Percentiles rank a stretch among this genome's conserved stretches.
phyloP scores from a whole-genome alignment of 2,888 invertebrate genomes.

The Oxystoma pomonae region DNA sequence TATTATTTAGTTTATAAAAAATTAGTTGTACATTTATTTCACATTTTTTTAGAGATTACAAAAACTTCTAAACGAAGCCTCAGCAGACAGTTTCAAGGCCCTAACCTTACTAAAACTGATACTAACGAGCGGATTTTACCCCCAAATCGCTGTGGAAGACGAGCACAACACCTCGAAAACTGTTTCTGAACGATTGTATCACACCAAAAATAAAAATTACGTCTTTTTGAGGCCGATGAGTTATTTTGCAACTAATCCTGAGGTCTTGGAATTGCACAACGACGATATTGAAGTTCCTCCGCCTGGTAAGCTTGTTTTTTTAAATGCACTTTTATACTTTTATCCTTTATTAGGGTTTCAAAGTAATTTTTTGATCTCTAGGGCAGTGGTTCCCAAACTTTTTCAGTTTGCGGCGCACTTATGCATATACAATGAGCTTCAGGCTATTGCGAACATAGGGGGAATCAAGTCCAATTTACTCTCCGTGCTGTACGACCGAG shows the following conservation, averaged over 20 bases:
- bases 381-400: no score
- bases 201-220: constrained; percentile 84
- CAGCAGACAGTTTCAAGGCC: constrained; percentile 63
- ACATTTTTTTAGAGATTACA: constrained; percentile 51
- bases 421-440: no score
- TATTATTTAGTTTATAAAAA: no score
- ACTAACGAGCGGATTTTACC: constrained; percentile 89
- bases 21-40: no score
- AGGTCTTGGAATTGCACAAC: constrained; percentile 72
- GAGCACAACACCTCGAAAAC: constrained; percentile 89
- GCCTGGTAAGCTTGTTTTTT: constrained; percentile 36
- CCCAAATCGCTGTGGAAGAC: constrained; percentile 92
- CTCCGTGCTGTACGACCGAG: no score
- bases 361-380: no score
- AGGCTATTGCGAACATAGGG: no score
- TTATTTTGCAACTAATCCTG: constrained; percentile 79
- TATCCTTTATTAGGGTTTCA: no score
- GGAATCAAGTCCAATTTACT: no score
- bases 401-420: no score
- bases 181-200: constrained; percentile 74
- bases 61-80: constrained; percentile 60
- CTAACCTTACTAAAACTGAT: constrained; percentile 72
- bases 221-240: constrained; percentile 88
- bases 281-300: constrained; percentile 67
- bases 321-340: neutral